These are phyloP conservation scores for Valencia hispanica DNA, from an alignment of 2,797 vertebrate genomes.

Conservation along the genomic window DNA sequence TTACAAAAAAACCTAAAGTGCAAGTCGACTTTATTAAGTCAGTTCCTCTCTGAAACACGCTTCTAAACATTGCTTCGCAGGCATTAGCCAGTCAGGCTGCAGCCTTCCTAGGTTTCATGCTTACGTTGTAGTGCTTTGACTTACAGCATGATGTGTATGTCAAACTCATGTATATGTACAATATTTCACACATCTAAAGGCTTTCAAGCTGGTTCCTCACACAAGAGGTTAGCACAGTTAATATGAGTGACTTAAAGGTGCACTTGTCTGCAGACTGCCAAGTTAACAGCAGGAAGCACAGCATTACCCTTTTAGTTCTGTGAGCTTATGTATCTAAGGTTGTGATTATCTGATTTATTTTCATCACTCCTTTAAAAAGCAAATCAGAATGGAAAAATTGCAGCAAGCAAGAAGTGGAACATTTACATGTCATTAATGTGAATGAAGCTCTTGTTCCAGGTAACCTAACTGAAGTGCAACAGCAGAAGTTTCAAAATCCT, in stretches of 20 bases:
- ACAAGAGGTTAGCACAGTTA: slow-evolving; percentile 51
- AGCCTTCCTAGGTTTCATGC: slow-evolving; percentile 31
- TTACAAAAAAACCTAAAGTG: no score
- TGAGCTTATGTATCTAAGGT: slow-evolving; percentile 19
- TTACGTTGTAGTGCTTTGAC: slow-evolving; percentile 28
- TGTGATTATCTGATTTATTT: slow-evolving; percentile 41
- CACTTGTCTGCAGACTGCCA: slow-evolving; percentile 20
- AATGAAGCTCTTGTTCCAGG: slow-evolving; percentile 42
- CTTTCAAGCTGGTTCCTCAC: slow-evolving; percentile 29
- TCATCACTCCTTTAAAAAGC: not conserved
- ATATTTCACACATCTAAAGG: slow-evolving; percentile 54
- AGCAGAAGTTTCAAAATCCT: slow-evolving; percentile 41
- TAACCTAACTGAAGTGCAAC: slow-evolving; percentile 49
- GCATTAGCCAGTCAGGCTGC: slow-evolving; percentile 34
- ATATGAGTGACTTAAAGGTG: slow-evolving; percentile 44
- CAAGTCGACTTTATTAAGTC: slow-evolving; percentile 45
- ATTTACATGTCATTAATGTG: slow-evolving; percentile 64
- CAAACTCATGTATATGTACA: slow-evolving; percentile 8
- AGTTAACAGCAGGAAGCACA: slow-evolving; percentile 31
- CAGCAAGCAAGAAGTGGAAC: slow-evolving; percentile 38
- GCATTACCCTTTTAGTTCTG: slow-evolving; percentile 29
- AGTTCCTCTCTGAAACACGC: slow-evolving; percentile 30
- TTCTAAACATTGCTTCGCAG: slow-evolving; percentile 50
- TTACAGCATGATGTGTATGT: slow-evolving; percentile 17
- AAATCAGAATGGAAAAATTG: slow-evolving; percentile 34